Conservation (phyloP, 2,113 vertebrate genomes). For the Zapornia atra region DNA sequence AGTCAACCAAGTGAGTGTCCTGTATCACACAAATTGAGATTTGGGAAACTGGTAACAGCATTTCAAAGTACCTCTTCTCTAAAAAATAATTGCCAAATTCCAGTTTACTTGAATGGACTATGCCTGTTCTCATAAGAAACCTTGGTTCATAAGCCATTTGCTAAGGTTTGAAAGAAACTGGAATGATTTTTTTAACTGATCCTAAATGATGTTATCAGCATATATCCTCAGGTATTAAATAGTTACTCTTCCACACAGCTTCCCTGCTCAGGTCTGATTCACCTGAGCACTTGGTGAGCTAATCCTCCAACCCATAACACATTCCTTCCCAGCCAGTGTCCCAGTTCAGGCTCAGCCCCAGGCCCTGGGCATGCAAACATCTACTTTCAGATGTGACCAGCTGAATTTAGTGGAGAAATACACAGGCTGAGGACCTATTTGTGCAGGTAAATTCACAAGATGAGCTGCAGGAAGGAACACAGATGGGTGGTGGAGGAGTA, state of each 20-base stretch:
- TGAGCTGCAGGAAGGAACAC: not conserved
- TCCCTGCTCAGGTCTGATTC: not conserved
- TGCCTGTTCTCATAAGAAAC: not conserved
- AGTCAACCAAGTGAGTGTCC: not conserved
- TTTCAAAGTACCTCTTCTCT: not conserved
- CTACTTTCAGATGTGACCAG: not conserved
- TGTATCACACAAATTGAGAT: not conserved
- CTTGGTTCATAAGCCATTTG: not conserved
- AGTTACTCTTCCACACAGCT: not conserved
- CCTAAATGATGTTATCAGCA: not conserved
- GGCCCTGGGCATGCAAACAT: accelerated
- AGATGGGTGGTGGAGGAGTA: not conserved
- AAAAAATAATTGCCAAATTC: not conserved
- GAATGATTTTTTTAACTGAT: not conserved
- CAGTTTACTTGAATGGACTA: not conserved
- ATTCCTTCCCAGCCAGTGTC: not conserved
- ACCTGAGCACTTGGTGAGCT: not conserved
- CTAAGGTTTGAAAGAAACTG: not conserved
- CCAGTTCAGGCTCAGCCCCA: not conserved
- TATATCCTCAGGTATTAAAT: not conserved
- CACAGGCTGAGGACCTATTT: not conserved
- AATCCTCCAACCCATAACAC: not conserved
- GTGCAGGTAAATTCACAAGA: not conserved
- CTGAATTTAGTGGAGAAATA: not conserved
- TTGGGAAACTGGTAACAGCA: not conserved